Evolutionary conservation across 2,113 vertebrate species (phyloP).

Genomic region (Sylvia atricapilla): DNA sequence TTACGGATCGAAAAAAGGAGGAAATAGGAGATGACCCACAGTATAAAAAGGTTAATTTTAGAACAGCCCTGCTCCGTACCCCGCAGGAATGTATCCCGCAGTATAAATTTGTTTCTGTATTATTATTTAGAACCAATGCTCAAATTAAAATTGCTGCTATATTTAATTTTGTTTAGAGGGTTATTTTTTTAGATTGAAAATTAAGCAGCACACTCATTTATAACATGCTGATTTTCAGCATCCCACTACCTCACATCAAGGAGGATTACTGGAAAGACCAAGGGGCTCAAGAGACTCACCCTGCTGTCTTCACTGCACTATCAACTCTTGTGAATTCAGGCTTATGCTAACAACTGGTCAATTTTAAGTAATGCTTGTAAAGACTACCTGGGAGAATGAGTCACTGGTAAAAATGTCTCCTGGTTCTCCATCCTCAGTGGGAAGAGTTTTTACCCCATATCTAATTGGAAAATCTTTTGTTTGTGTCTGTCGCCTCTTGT

Average conservation of each 20-base stretch:
- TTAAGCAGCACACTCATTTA: too few species aligned
- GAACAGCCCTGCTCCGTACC: too few species aligned
- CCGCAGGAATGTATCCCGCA: too few species aligned
- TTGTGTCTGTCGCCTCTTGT: neutral
- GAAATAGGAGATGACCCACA: too few species aligned
- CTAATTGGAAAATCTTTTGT: neutral
- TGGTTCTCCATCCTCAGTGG: neutral
- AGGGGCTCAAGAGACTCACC: neutral
- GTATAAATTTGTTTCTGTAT: too few species aligned
- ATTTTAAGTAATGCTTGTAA: neutral
- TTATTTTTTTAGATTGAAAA: too few species aligned
- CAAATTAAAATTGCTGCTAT: too few species aligned
- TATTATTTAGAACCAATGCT: too few species aligned
- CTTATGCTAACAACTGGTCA: neutral
- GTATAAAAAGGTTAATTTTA: too few species aligned
- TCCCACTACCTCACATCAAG: neutral
- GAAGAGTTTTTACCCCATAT: neutral
- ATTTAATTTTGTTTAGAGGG: too few species aligned
- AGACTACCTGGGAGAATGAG: neutral
- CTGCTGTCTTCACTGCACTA: neutral
- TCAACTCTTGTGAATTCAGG: neutral
- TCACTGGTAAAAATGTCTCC: neutral
- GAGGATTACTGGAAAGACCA: neutral
- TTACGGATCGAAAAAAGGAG: too few species aligned
- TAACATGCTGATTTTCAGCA: neutral